Evolutionary conservation across 2,797 vertebrate species (phyloP).

Genomic region (Arnoldichthys spilopterus): DNA sequence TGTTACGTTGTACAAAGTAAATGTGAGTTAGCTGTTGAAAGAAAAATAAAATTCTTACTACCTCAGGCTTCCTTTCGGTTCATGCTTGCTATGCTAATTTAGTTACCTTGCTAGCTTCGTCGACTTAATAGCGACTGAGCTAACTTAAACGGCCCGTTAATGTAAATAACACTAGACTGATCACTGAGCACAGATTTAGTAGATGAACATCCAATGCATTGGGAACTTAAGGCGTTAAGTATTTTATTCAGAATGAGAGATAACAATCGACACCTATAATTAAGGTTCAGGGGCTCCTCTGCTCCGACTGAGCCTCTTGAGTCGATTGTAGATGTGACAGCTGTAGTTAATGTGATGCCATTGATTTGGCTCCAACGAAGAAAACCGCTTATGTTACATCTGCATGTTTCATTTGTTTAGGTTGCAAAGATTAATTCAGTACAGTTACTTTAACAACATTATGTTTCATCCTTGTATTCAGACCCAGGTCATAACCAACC

Average conservation of each 20-base stretch:
- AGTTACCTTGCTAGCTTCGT: not conserved
- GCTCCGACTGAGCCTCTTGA: not conserved
- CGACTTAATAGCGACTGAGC: not conserved
- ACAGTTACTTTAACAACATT: too few species aligned
- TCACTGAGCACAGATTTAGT: not conserved
- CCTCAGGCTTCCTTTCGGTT: not conserved
- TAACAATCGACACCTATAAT: not conserved
- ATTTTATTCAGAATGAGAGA: not conserved
- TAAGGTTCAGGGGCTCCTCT: not conserved
- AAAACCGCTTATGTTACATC: not conserved
- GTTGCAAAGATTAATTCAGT: not conserved
- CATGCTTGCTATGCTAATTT: not conserved
- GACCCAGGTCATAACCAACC: constrained; percentile 79
- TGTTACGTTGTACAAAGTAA: not conserved
- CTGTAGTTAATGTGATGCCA: too few species aligned
- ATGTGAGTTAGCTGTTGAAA: not conserved
- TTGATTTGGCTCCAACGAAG: not conserved
- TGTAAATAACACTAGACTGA: not conserved
- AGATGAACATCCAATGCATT: not conserved
- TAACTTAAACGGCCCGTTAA: not conserved
- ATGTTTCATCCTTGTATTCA: constrained; percentile 2
- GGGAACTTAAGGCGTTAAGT: not conserved
- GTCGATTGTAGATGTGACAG: too few species aligned
- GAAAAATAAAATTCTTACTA: not conserved
- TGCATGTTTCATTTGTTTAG: not conserved